phyloP scores from a whole-genome alignment of 2,797 vertebrate genomes.

The Poeciliopsis presidionis region DNA sequence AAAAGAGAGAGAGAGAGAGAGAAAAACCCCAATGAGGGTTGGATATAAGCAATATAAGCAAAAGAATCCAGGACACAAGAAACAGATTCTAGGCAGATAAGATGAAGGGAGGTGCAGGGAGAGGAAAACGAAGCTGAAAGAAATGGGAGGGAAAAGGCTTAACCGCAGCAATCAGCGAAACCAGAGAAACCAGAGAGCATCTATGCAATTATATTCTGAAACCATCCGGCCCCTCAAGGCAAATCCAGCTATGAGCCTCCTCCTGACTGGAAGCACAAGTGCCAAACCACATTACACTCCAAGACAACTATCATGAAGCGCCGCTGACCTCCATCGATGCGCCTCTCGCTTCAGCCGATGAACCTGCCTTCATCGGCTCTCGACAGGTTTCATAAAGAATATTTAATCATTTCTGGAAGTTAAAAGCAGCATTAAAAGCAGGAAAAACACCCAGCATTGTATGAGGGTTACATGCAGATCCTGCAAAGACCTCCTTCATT shows the following conservation, averaged over 20 bases:
- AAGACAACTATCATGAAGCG: conserved; percentile 60
- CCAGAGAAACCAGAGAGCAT: conserved; percentile 48
- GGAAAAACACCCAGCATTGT: conserved; percentile 6
- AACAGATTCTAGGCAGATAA: conserved; percentile 19
- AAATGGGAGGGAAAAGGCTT: conserved; percentile 29
- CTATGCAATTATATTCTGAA: conserved; percentile 52
- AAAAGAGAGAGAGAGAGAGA: too few species aligned
- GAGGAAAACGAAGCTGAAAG: conserved; percentile 38
- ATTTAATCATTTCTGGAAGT: conserved; percentile 26
- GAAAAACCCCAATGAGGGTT: conserved; percentile 11
- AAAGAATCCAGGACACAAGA: conserved; percentile 27
- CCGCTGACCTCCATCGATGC: conserved; percentile 50
- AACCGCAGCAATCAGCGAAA: conserved; percentile 52
- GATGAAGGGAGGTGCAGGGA: conserved; percentile 16
- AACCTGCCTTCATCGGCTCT: conserved; percentile 28
- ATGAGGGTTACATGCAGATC: neutral
- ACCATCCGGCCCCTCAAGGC: conserved; percentile 53
- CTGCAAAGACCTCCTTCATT: conserved; percentile 23
- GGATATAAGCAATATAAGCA: conserved; percentile 21
- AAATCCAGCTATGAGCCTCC: conserved; percentile 59
- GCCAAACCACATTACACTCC: conserved; percentile 65
- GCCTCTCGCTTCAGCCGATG: conserved; percentile 17
- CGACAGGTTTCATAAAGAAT: conserved; percentile 49
- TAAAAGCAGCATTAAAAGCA: conserved; percentile 26
- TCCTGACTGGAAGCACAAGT: conserved; percentile 54